phyloP scores from a whole-genome alignment of 2,888 invertebrate genomes.

The Ypsolopha scabrella region DNA sequence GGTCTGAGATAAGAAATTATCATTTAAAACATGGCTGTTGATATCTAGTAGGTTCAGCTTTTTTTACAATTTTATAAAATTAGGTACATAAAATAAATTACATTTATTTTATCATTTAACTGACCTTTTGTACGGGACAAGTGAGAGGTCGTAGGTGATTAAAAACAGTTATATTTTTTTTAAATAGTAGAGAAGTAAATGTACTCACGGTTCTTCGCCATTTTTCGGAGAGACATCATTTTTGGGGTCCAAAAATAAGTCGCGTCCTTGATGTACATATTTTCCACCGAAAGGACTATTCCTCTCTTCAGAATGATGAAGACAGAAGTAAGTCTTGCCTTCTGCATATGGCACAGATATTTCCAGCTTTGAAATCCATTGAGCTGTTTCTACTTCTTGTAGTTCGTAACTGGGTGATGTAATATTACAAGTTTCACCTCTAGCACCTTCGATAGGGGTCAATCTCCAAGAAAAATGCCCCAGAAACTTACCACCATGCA shows the following conservation, averaged over 20 bases:
- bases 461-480: constrained; percentile 56
- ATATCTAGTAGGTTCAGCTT: neutral
- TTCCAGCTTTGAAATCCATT: constrained; percentile 35
- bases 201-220: constrained; percentile 5
- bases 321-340: constrained; percentile 46
- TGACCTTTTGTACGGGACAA: no score
- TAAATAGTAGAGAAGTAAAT: no score
- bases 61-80: neutral
- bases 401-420: constrained; percentile 49
- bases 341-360: constrained; percentile 30
- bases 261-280: constrained; percentile 67
- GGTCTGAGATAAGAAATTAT: no score
- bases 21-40: constrained; percentile 5
- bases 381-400: constrained; percentile 36
- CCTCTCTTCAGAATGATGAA: constrained; percentile 27
- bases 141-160: neutral
- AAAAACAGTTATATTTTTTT: no score
- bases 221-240: constrained; percentile 15
- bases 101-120: no score
- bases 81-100: no score
- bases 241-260: constrained; percentile 43
- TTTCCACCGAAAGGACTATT: constrained; percentile 34
- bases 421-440: constrained; percentile 42
- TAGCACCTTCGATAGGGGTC: constrained; percentile 33
- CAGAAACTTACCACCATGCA: constrained; percentile 47